Base-by-base conservation (phyloP, 2,888 invertebrate genomes). In the Penaeus monodon region DNA sequence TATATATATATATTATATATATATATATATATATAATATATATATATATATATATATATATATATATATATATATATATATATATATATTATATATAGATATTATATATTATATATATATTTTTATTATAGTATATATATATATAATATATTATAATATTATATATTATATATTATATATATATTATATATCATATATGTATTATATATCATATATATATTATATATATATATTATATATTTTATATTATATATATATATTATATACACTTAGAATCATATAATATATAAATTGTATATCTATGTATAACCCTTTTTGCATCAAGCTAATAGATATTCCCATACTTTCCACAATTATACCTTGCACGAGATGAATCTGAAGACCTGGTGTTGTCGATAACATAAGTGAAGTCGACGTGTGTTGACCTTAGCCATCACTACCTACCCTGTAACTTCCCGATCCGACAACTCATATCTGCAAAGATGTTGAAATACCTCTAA, bases 341-440 rank as follows among this genome's bases (percentile, higher is more conserved):
- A 1, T 1, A 20, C 57, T 57, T 14, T 17, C 4, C 17, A 17
- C 57, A 1, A 17, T 57, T 20, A 0, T 82, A 88, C 88, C 88
- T 77, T 85, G 81, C 0, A 88, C 86, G 22, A 83, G 76, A n/a
- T n/a, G n/a, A n/a, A n/a, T n/a, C n/a, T n/a, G n/a, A n/a, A n/a
- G n/a, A n/a, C n/a, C n/a, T n/a, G n/a, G n/a, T n/a, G n/a, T n/a
- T n/a, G n/a, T n/a, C n/a, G n/a, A n/a, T n/a, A 29, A 76, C 38
- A 77, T 88, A 88, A 0, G 83, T 77, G 64, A 81, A 74, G 86
- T 88, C 78, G n/a, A 83, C 65, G 79, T 80, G 88, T 44, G 86
- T 77, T 22, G 73, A 49, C 63, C 78, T 77, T 1, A 86, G 70
- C 63, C 49, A 86, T 86, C 86, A 22, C 81, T 82, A 86, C 86